Evolutionary conservation across 2,113 vertebrate species (phyloP).

Genomic region (Pogona vitticeps): DNA sequence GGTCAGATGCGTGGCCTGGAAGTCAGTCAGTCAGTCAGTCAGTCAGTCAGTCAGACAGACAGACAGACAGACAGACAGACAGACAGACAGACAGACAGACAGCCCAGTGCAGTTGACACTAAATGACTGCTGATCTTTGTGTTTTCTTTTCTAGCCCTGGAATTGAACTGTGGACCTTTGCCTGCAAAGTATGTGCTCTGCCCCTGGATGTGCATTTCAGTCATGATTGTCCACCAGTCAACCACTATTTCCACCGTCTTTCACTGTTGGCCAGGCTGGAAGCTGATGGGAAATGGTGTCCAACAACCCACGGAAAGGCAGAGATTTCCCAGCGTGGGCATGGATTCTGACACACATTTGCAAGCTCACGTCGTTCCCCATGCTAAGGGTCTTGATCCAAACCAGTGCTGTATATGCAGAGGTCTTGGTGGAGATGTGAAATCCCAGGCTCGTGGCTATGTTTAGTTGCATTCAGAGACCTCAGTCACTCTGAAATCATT

Average conservation of each 20-base stretch:
- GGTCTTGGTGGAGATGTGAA: no score
- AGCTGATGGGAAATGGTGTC: neutral
- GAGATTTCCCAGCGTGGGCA: neutral
- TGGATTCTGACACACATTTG: neutral
- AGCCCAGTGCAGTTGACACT: neutral
- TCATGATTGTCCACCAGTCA: neutral
- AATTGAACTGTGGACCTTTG: neutral
- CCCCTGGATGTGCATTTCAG: neutral
- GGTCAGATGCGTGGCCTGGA: no score
- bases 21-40: no score
- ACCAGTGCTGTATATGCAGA: neutral
- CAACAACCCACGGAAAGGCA: neutral
- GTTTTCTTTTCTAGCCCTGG: neutral
- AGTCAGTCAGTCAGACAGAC: no score
- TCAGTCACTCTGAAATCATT: neutral
- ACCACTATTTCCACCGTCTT: neutral
- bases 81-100: no score
- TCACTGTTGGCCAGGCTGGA: neutral
- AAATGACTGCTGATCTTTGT: neutral
- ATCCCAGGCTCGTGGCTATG: neutral
- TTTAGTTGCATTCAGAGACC: no score
- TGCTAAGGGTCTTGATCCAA: neutral
- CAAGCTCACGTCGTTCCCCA: neutral
- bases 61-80: no score
- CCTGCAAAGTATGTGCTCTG: neutral